Evolutionary conservation across 2,888 invertebrate genomes (phyloP), one percentile per base, ranked within the genome.

Genomic region (Eupsilia transversa): DNA sequence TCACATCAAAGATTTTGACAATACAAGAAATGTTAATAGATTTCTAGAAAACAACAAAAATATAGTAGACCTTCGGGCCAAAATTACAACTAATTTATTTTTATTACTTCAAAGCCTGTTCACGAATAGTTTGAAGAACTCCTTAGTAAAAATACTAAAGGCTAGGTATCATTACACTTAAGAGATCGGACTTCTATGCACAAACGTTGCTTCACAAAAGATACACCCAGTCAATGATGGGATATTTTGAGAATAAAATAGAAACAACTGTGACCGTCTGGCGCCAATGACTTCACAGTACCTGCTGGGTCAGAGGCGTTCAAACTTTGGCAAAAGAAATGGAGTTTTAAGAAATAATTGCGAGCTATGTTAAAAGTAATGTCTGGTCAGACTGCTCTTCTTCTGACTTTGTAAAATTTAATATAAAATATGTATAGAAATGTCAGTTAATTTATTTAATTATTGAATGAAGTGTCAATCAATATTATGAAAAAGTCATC

Each of bases 241-340:
- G 74, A 80, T 77, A 78, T 79, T 87, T 84, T 72, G 57, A 78
- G 79, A 86, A 89, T 87, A 86, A 81, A 82, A 82, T 77, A 80
- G 83, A 88, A 92, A 93, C 93, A 93, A 92, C 86, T 87, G 82
- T 87, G 86, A 79, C 85, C 70, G 92, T 85, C 92, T 94, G 95
- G 95, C 95, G 95, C 95, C 95, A 91, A 86, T 85, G 86, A 82
- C 81, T 86, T 80, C 74, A 82, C 57, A 79, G 87, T 93, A 92
- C 93, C 93, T 92, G 93, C 81, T 63, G 69, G 30, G 72, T 17
- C 91, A 89, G 87, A n/a, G 91, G 66, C 59, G 89, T 88, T 89
- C 92, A 94, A 94, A 88, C 71, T 87, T 77, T 75, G 17, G 0
- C 0, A 38, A 56, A 20, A 46, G 10, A 74, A 30, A 27, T 38